These are phyloP conservation scores for Zaprionus lineosus DNA, from an alignment of 2,888 invertebrate species.

Conservation along the genomic window DNA sequence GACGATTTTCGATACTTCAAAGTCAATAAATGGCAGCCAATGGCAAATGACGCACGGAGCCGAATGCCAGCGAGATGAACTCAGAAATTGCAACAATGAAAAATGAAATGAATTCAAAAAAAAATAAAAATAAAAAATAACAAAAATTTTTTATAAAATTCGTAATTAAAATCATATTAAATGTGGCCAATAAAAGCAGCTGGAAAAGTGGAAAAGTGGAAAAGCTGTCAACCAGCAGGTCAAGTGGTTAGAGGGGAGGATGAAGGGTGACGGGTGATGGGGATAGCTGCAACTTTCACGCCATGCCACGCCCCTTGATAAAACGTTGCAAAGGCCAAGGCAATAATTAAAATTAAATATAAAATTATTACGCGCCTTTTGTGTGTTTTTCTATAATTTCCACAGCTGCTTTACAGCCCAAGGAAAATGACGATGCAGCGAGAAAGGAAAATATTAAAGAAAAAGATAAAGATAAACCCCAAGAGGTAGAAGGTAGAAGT, in stretches of 20 bases:
- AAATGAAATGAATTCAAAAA: no score
- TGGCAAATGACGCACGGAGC: no score
- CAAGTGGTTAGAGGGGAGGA: not conserved
- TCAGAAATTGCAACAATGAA: slow-evolving; percentile 2
- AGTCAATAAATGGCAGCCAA: no score
- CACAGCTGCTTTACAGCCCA: not conserved
- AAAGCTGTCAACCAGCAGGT: slow-evolving; percentile 31
- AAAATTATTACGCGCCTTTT: slow-evolving; percentile 47
- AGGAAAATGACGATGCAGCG: no score
- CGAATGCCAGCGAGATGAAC: slow-evolving; percentile 17
- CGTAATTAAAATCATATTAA: slow-evolving; percentile 63
- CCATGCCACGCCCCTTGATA: slow-evolving; percentile 13
- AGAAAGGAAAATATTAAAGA: no score
- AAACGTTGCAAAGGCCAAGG: slow-evolving; percentile 9
- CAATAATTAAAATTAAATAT: slow-evolving; percentile 51
- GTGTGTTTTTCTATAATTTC: slow-evolving; percentile 5
- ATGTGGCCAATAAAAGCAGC: slow-evolving; percentile 28
- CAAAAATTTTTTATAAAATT: slow-evolving; percentile 41
- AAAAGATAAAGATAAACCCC: slow-evolving; percentile 10
- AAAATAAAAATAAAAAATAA: slow-evolving; percentile 15
- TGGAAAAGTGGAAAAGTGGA: no score
- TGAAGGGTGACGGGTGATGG: not conserved
- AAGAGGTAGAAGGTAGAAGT: no score
- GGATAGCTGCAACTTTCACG: slow-evolving; percentile 49
- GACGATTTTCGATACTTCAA: slow-evolving; percentile 31